Evolutionary conservation across 2,797 vertebrate species (phyloP).

Genomic region (Pelochelys cantorii): DNA sequence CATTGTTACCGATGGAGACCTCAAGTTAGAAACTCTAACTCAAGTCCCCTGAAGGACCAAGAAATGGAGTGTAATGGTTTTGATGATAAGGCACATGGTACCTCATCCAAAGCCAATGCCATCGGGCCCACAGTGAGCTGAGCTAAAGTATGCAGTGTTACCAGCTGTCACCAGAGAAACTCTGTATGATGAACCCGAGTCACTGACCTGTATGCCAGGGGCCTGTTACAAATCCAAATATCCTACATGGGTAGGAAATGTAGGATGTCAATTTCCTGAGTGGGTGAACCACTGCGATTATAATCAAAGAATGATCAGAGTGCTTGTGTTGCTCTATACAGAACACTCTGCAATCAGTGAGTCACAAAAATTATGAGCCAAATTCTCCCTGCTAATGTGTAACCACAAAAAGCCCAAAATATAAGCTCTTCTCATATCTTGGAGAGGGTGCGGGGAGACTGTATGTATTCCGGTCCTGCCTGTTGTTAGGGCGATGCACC

Average conservation of each 20-base stretch:
- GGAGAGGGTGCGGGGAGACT: background rate
- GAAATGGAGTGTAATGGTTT: rapidly evolving
- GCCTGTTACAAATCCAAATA: background rate
- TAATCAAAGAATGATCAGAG: background rate
- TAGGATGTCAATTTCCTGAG: background rate
- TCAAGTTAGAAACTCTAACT: background rate
- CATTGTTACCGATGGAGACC: rapidly evolving
- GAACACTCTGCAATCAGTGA: background rate
- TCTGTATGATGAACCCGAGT: background rate
- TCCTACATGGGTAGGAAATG: background rate
- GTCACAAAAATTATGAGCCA: background rate
- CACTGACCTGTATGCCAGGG: too few species aligned
- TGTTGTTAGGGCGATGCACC: background rate
- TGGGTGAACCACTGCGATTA: background rate
- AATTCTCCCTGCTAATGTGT: background rate
- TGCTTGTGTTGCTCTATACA: background rate
- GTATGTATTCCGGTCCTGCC: background rate
- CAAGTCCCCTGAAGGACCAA: background rate
- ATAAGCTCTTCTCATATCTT: background rate
- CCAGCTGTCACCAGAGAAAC: background rate
- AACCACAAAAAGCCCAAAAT: background rate
- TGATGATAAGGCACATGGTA: background rate
- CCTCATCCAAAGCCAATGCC: background rate
- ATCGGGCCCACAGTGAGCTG: background rate
- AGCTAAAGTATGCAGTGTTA: background rate